These are phyloP conservation scores for Exephanes ischioxanthus DNA, from an alignment of 2,888 invertebrate genomes.

Conservation along the genomic window DNA sequence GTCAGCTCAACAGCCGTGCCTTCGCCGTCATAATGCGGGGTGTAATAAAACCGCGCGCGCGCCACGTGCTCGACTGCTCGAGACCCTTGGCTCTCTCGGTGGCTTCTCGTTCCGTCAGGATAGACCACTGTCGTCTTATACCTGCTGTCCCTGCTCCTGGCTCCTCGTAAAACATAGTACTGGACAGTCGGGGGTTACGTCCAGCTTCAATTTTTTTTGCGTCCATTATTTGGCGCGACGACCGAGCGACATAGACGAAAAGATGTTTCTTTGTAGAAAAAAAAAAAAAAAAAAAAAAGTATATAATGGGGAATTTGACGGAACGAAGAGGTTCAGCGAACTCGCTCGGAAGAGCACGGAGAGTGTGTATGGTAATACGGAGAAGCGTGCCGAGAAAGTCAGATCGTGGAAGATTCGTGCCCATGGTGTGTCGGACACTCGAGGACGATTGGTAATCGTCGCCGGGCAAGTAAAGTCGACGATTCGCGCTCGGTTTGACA, in stretches of 20 bases:
- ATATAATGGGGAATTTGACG: slow-evolving; percentile 2
- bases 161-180: slow-evolving; percentile 54
- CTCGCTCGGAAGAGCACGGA: slow-evolving; percentile 55
- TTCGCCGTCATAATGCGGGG: slow-evolving; percentile 38
- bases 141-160: slow-evolving; percentile 36
- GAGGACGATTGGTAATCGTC: slow-evolving; percentile 28
- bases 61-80: slow-evolving; percentile 63
- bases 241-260: slow-evolving; percentile 25
- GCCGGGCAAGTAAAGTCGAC: slow-evolving; percentile 14
- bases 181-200: slow-evolving; percentile 31
- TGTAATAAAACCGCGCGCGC: slow-evolving; percentile 62
- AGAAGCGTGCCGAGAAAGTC: slow-evolving; percentile 76
- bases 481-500: slow-evolving; percentile 17
- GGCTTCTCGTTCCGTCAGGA: not conserved
- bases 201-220: slow-evolving; percentile 4
- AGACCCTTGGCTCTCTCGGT: slow-evolving; percentile 52
- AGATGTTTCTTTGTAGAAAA: slow-evolving; percentile 8
- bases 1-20: slow-evolving; percentile 5
- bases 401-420: slow-evolving; percentile 59
- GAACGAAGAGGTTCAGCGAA: slow-evolving; percentile 72
- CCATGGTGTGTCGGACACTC: slow-evolving; percentile 51
- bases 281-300: not conserved
- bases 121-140: slow-evolving; percentile 31
- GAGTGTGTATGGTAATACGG: slow-evolving; percentile 75
- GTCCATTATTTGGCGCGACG: too few relatives aligned